These are phyloP conservation scores for Notarius quadriscutis DNA, from an alignment of 2,113 vertebrate genomes.

Conservation along the genomic window DNA sequence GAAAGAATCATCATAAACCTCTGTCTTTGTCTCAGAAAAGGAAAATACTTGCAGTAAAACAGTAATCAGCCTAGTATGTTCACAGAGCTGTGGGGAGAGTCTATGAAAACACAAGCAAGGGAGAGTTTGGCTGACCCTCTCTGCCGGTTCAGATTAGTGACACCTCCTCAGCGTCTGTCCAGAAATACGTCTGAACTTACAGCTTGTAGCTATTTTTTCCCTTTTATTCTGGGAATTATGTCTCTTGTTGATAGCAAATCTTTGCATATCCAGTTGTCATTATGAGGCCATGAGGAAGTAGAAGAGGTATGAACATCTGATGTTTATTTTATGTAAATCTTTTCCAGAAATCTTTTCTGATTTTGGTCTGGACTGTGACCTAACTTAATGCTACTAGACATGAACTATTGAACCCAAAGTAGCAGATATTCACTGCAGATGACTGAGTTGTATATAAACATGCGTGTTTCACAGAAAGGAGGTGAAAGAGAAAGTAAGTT, in stretches of 20 bases:
- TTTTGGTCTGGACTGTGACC: constrained; percentile 20
- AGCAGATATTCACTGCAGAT: not conserved
- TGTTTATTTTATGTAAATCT: constrained; percentile 27
- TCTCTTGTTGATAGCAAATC: constrained; percentile 24
- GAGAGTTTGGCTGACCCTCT: not conserved
- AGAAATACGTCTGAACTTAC: constrained; percentile 10
- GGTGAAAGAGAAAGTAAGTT: not conserved
- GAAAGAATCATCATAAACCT: not conserved
- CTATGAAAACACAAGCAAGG: not conserved
- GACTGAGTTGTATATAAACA: not conserved
- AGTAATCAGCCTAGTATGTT: not conserved
- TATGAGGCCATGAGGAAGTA: not conserved
- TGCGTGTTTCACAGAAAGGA: not conserved
- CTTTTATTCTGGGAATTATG: not conserved
- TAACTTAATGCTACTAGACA: constrained; percentile 25
- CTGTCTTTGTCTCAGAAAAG: not conserved
- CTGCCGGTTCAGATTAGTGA: constrained; percentile 6
- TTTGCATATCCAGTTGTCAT: constrained; percentile 6
- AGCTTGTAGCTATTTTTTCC: not conserved
- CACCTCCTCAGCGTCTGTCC: constrained; percentile 18
- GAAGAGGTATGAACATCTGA: constrained; percentile 30
- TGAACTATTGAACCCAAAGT: constrained; percentile 10
- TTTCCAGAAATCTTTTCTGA: constrained; percentile 26
- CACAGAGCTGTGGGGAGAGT: not conserved
- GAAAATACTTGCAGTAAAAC: not conserved